Percentiles rank a stretch among this genome's conserved stretches.
Evolutionary conservation across 64 coral and sea anemone genomes (phyloP).

Genomic region (Trachythela sp.): DNA sequence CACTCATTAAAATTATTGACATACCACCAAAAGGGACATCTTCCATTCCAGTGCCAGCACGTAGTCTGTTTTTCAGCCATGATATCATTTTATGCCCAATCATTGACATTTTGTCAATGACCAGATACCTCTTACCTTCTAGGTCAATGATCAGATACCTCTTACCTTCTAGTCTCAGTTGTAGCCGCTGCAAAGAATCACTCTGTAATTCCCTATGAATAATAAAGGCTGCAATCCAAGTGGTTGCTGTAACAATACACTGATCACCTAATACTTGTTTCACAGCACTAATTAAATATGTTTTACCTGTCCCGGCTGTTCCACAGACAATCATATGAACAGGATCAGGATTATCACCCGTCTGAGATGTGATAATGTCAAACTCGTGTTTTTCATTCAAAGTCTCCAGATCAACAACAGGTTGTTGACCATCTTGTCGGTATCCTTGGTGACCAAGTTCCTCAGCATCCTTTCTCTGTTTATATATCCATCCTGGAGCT

Average conservation of each 20-base stretch:
- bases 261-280: background rate
- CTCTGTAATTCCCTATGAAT: no score
- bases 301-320: background rate
- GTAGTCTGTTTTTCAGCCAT: no score
- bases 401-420: background rate
- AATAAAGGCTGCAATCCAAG: background rate
- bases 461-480: background rate
- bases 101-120: no score
- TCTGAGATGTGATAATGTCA: background rate
- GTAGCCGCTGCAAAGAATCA: no score
- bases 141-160: no score
- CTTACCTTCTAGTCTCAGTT: no score
- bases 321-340: background rate
- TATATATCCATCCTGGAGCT: background rate
- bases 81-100: no score
- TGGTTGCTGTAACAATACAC: background rate
- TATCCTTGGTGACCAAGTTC: background rate
- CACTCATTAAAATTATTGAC: no score
- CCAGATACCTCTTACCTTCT: no score
- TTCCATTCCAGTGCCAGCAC: no score
- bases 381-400: background rate
- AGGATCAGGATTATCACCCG: background rate
- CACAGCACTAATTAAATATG: background rate
- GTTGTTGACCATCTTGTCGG: background rate
- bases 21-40: no score